Evolutionary conservation across 2,888 invertebrate genomes (phyloP).

Genomic region (Dynastes grantii): DNA sequence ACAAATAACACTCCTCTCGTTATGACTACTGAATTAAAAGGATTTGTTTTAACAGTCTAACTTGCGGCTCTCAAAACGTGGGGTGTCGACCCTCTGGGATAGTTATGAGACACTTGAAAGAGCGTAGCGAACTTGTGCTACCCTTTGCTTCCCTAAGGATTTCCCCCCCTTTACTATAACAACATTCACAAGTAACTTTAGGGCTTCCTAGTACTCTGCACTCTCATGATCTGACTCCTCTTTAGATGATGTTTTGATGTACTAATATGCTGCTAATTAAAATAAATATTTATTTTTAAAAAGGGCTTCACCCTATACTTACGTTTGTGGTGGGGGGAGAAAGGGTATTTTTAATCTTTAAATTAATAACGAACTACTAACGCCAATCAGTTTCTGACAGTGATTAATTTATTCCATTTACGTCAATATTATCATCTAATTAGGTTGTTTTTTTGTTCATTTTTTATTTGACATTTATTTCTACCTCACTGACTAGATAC

Average conservation of each 20-base stretch:
- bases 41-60: conserved; percentile 44
- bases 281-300: conserved; percentile 37
- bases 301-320: neutral
- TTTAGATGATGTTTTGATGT: conserved; percentile 39
- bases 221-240: conserved; percentile 33
- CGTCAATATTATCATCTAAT: conserved; percentile 27
- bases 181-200: conserved; percentile 37
- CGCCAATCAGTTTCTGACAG: conserved; percentile 40
- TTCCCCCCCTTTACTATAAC: conserved; percentile 34
- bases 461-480: conserved; percentile 39
- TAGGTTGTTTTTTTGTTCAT: conserved; percentile 7
- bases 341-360: conserved; percentile 4
- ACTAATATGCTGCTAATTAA: conserved; percentile 38
- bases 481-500: neutral
- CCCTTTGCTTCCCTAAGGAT: conserved; percentile 40
- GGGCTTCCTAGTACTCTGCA: conserved; percentile 17
- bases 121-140: conserved; percentile 40
- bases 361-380: conserved; percentile 42
- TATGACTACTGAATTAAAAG: conserved; percentile 36
- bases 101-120: conserved; percentile 44
- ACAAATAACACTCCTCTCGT: conserved; percentile 25
- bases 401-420: conserved; percentile 39
- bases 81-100: conserved; percentile 32
- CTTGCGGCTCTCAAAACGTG: conserved; percentile 36
- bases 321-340: too few relatives aligned